Percentiles rank a stretch among this genome's conserved stretches.
These are phyloP conservation scores for Gerosis bhagava DNA, from an alignment of 2,888 invertebrate species.

Conservation along the genomic window DNA sequence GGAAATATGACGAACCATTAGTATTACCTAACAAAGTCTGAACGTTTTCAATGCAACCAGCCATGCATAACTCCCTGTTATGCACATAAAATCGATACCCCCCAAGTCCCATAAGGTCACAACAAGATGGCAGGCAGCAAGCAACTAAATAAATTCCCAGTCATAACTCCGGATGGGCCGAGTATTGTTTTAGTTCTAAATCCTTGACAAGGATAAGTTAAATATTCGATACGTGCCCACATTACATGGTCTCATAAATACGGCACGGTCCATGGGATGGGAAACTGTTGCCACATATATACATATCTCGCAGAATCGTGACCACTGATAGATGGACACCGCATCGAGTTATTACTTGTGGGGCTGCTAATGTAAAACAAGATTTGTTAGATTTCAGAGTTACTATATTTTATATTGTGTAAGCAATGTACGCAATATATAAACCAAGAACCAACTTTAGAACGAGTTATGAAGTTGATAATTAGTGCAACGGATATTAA, in stretches of 20 bases:
- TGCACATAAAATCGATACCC: constrained; percentile 5
- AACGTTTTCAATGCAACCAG: constrained; percentile 1
- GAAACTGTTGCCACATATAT: constrained; percentile 28
- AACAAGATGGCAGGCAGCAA: constrained; percentile 16
- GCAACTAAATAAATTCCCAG: constrained; percentile 23
- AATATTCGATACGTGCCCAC: constrained; percentile 44
- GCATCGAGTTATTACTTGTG: constrained; percentile 15
- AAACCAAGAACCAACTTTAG: too few relatives aligned
- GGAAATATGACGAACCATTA: too few relatives aligned
- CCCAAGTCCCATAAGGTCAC: constrained; percentile 22
- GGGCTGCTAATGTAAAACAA: constrained; percentile 3
- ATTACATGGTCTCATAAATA: constrained; percentile 43
- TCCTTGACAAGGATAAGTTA: constrained; percentile 34
- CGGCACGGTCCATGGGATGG: constrained; percentile 32
- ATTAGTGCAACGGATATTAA: too few relatives aligned
- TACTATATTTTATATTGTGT: too few relatives aligned
- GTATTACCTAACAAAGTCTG: too few relatives aligned
- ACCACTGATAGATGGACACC: constrained; percentile 39
- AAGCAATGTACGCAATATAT: too few relatives aligned
- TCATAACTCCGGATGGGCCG: constrained; percentile 21
- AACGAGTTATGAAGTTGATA: too few relatives aligned
- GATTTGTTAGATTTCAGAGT: neutral
- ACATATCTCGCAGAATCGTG: constrained; percentile 42
- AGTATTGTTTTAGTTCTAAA: constrained; percentile 27
- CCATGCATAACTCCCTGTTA: constrained; percentile 14